phyloP scores from a whole-genome alignment of 2,113 vertebrate species.

The Hippoglossus stenolepis region DNA sequence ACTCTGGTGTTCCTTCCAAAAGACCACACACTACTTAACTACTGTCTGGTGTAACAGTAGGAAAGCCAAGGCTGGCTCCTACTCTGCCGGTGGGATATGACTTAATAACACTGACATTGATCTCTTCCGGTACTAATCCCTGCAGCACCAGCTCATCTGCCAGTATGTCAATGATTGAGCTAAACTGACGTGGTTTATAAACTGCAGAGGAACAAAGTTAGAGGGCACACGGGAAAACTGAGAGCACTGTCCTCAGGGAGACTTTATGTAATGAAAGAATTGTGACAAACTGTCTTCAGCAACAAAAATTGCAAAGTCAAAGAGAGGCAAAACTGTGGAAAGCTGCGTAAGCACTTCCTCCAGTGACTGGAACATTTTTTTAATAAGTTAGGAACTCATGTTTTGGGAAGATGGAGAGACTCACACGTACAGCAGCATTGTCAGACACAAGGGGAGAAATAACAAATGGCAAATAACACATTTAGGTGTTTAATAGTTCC shows the following conservation, averaged over 20 bases:
- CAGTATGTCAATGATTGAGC: neutral
- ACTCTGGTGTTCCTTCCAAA: no score
- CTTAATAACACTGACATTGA: slow-evolving; percentile 26
- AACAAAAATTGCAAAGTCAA: neutral
- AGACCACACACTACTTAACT: no score
- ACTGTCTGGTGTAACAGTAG: neutral
- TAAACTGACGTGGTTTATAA: slow-evolving; percentile 11
- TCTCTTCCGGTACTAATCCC: slow-evolving; percentile 24
- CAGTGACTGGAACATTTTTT: neutral
- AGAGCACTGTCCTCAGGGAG: slow-evolving; percentile 18
- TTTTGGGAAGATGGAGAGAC: neutral
- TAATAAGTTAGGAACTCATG: neutral
- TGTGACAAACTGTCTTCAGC: slow-evolving; percentile 3
- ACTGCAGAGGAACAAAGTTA: neutral
- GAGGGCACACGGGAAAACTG: neutral
- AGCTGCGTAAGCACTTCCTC: neutral
- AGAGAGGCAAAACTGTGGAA: neutral
- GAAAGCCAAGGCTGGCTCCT: neutral
- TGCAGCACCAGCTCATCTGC: slow-evolving; percentile 14
- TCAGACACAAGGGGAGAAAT: neutral
- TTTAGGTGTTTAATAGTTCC: no score
- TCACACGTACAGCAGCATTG: neutral
- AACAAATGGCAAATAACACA: no score
- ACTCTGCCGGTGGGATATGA: slow-evolving; percentile 1
- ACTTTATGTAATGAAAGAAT: slow-evolving; percentile 9